Evolutionary conservation across 2,888 invertebrate genomes (phyloP).

Genomic region (Ophion slaviceki): DNA sequence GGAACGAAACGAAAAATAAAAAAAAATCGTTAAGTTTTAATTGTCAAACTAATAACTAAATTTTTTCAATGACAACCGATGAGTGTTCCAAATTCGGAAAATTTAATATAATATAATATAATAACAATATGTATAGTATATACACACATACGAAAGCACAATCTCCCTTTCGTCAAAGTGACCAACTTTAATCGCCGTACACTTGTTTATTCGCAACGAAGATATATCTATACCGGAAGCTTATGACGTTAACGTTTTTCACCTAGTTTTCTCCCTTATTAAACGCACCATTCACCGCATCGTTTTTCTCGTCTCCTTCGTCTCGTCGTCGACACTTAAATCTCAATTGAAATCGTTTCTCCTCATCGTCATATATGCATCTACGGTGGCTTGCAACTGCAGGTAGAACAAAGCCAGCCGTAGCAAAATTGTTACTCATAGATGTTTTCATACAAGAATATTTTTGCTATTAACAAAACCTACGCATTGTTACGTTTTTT

Average conservation of each 20-base stretch:
- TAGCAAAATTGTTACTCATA: neutral
- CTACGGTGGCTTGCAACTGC: neutral
- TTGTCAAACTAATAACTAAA: too few relatives aligned
- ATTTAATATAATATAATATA: too few relatives aligned
- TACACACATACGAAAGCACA: neutral
- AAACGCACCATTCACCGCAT: conserved; percentile 29
- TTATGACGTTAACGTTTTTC: conserved; percentile 24
- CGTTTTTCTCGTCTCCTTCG: conserved; percentile 12
- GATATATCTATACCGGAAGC: conserved; percentile 37
- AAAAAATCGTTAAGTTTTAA: neutral
- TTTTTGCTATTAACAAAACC: neutral
- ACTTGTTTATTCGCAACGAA: conserved; percentile 18
- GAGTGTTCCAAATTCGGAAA: too few relatives aligned
- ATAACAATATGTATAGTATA: neutral
- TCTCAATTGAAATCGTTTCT: conserved; percentile 32
- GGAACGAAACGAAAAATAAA: too few relatives aligned
- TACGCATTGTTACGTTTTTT: neutral
- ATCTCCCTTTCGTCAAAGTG: neutral
- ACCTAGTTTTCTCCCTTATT: conserved; percentile 13
- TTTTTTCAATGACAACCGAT: too few relatives aligned
- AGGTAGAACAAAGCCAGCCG: conserved; percentile 1
- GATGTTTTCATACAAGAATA: neutral
- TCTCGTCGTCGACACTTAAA: conserved; percentile 28
- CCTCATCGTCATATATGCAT: conserved; percentile 4
- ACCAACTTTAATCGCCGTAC: conserved; percentile 11